Evolutionary conservation across 2,113 vertebrate species (phyloP), one percentile per base, ranked within the genome.

Genomic region (Cepphus grylle): DNA sequence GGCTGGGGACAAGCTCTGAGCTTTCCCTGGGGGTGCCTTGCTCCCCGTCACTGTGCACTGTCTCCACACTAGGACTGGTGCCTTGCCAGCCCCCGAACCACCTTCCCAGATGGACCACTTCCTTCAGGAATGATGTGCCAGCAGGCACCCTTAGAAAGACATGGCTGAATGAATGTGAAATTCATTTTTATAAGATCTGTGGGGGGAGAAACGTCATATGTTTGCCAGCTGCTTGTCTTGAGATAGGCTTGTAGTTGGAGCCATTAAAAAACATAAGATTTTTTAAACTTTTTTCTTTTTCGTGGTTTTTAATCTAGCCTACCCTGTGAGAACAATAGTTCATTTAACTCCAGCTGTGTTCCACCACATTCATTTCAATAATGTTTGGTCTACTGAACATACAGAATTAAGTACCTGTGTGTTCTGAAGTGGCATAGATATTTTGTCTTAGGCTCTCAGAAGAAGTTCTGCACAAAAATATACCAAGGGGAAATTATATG

Each of bases 271-370:
- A 34, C 27, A 90, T 4, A 66, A 9, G 40, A 83, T 84, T 94
- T 89, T 80, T 0, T 93, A 88, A 94, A 88, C 38, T 90, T 86
- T 59, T 91, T 88, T 74, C 26, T 52, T 65, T 81, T 82, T 66
- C 1, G 0, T 95, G 83, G 32, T 85, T 96, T 96, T 94, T 94
- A 94, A 95, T 96, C 81, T 94, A 94, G 62, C 84, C 84, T 94
- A 80, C 71, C 50, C 91, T 66, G 53, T 66, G 81, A 95, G 86
- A 97, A 96, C 81, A 97, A 96, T 89, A 97, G 91, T 90, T 95
- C 78, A 89, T 95, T 97, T 95, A 96, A 95, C 84, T 94, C 95
- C 96, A 90, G 81, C 85, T 95, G 95, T 59, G 93, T 96, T 96
- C 86, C 77, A 94, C 81, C 81, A 92, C 89, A 96, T 94, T 85